Base-by-base conservation (phyloP, 1,140 invertebrate species). In the Drosophila sulfurigaster region DNA sequence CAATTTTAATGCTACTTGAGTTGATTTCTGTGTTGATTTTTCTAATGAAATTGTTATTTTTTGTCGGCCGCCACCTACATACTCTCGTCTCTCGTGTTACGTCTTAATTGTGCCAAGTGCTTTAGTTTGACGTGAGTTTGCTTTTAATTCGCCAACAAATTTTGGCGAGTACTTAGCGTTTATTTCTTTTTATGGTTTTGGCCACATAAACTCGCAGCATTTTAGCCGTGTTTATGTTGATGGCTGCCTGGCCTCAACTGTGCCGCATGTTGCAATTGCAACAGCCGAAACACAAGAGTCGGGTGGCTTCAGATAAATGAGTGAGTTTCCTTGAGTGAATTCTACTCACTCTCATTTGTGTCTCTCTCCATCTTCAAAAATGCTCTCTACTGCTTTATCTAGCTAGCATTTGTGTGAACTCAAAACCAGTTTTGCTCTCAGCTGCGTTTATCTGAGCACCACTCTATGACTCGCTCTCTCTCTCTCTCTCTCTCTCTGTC, bases 261-360 rank as follows among this genome's bases (percentile, higher is more conserved):
- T 46, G 57, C 65, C 32, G 15, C 67, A 56, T 56, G 78, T 73
- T 59, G 77, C 81, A 75, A 65, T 67, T 70, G 74, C 68, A 58
- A 45, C 48, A 45, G 16, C 7, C 35, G 3, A 7, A 25, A 25
- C 2, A 10, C 10, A 38, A 67, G 30, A 49, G 65, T 32, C 10
- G 46, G 49, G 35, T 41, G n/a, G 54, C 52, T 20, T 54, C 65
- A 86, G 82, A 86, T 86, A 86, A 86, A 72, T 66, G 83, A 88
- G 83, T 88, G 83, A 45, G 59, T 66, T 32, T 16, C 5, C 15
- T 72, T 72, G 83, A 88, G 83, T 88, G 85, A 66, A 25, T 5
- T 72, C 63, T 58, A 10, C 58, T 13, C 7, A 49, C 58, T 30
- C 63, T 38, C 35, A 38, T 52, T 48, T 41, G 10, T n/a, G 25